Conservation (phyloP, 2,113 vertebrate genomes). For the Myrmophylax atrothorax region DNA sequence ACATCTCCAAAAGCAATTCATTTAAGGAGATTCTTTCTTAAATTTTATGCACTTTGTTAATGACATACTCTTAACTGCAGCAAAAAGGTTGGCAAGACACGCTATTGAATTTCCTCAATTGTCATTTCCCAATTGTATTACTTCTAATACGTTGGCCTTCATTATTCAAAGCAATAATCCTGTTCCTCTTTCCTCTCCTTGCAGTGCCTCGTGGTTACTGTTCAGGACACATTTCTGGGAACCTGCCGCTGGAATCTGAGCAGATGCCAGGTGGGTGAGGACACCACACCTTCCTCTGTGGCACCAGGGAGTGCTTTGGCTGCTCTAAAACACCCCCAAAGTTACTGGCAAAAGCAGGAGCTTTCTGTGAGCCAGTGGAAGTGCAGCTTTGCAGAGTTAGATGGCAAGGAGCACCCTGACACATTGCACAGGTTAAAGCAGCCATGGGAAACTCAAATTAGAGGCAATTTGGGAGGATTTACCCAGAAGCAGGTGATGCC, state of each 20-base stretch:
- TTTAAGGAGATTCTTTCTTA: not conserved
- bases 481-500: not conserved
- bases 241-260: not conserved
- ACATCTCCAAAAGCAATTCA: not conserved
- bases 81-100: conserved; percentile 2
- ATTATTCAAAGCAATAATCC: not conserved
- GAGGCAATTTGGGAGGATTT: not conserved
- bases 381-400: not conserved
- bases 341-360: not conserved
- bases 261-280: not conserved
- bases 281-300: not conserved
- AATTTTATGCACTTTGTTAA: conserved; percentile 29
- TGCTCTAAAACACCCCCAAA: not conserved
- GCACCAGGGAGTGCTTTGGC: not conserved
- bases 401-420: not conserved
- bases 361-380: not conserved
- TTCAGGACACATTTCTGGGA: not conserved
- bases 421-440: not conserved
- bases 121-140: not conserved
- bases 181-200: not conserved
- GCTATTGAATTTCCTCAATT: not conserved
- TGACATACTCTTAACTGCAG: not conserved
- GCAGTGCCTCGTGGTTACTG: not conserved
- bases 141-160: not conserved
- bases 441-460: not conserved